A percentile compares a stretch with the other conserved stretches of the same genome.
These are phyloP conservation scores for Oikopleura vanhoeffeni DNA, from an alignment of 23 tunicate species.

Conservation along the genomic window DNA sequence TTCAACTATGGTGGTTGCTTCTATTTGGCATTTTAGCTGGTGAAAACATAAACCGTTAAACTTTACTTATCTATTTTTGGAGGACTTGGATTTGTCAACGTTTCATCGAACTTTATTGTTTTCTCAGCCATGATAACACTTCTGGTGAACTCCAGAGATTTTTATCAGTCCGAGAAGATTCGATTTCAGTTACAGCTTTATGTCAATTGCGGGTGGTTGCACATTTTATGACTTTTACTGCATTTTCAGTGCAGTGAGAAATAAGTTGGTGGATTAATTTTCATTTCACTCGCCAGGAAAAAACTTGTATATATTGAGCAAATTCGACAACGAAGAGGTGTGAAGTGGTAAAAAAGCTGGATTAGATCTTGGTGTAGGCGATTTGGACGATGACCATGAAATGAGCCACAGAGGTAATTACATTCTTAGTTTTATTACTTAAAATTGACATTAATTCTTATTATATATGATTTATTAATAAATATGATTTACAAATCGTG, in stretches of 20 bases:
- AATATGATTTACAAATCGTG: no score
- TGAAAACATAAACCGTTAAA: neutral
- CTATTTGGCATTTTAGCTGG: neutral
- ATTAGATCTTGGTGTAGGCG: neutral
- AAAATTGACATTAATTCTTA: no score
- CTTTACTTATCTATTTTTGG: neutral
- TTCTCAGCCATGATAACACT: neutral
- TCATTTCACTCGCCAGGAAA: neutral
- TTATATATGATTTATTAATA: no score
- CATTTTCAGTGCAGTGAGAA: neutral
- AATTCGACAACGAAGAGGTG: neutral
- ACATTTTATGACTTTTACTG: neutral
- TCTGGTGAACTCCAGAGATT: no score
- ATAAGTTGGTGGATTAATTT: neutral
- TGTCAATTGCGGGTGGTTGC: neutral
- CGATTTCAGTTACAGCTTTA: no score
- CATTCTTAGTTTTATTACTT: no score
- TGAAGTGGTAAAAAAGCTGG: neutral
- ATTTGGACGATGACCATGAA: neutral
- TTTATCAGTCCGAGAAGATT: no score
- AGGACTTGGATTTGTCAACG: neutral
- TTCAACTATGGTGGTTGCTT: neutral
- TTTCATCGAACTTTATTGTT: neutral
- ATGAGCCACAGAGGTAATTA: no score
- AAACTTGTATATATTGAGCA: neutral